phyloP scores from a whole-genome alignment of 2,888 invertebrate genomes.

The Zygothrica quintamaculata region DNA sequence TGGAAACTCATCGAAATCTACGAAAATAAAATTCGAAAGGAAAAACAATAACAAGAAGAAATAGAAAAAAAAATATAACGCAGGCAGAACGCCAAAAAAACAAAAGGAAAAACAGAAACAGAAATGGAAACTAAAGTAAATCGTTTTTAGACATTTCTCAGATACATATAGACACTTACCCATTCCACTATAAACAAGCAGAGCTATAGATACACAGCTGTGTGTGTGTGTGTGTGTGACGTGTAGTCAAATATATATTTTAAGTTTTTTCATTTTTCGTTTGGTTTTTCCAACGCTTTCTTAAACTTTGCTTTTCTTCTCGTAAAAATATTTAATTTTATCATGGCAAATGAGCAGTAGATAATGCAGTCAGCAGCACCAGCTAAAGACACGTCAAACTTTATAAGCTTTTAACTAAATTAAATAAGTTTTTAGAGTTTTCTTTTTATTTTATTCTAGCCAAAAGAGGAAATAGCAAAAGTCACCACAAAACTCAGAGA shows the following conservation, averaged over 20 bases:
- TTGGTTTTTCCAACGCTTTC: slow-evolving; percentile 26
- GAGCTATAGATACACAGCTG: slow-evolving; percentile 1
- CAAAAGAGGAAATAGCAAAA: not conserved
- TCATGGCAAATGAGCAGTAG: slow-evolving; percentile 41
- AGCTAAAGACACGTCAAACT: slow-evolving; percentile 43
- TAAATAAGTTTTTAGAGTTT: slow-evolving; percentile 57
- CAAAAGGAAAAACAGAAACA: slow-evolving; percentile 59
- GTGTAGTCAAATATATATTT: slow-evolving; percentile 61
- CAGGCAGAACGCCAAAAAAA: slow-evolving; percentile 44
- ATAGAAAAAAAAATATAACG: slow-evolving; percentile 13
- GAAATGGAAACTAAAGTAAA: slow-evolving; percentile 66
- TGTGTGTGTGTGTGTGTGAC: slow-evolving; percentile 13
- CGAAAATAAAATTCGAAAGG: slow-evolving; percentile 60
- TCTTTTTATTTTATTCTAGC: slow-evolving; percentile 22
- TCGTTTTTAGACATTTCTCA: slow-evolving; percentile 65
- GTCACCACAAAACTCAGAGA: slow-evolving; percentile 9
- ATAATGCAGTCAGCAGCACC: slow-evolving; percentile 21
- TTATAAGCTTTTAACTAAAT: slow-evolving; percentile 75
- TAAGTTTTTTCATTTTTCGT: slow-evolving; percentile 58
- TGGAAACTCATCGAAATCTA: slow-evolving; percentile 62
- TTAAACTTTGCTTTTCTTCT: slow-evolving; percentile 34
- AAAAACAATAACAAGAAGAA: slow-evolving; percentile 36
- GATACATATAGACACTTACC: slow-evolving; percentile 44
- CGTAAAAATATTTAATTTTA: slow-evolving; percentile 73
- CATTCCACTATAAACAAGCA: slow-evolving; percentile 20